These are phyloP conservation scores for Chiroxiphia lanceolata DNA, from an alignment of 2,797 vertebrate species.

Conservation along the genomic window DNA sequence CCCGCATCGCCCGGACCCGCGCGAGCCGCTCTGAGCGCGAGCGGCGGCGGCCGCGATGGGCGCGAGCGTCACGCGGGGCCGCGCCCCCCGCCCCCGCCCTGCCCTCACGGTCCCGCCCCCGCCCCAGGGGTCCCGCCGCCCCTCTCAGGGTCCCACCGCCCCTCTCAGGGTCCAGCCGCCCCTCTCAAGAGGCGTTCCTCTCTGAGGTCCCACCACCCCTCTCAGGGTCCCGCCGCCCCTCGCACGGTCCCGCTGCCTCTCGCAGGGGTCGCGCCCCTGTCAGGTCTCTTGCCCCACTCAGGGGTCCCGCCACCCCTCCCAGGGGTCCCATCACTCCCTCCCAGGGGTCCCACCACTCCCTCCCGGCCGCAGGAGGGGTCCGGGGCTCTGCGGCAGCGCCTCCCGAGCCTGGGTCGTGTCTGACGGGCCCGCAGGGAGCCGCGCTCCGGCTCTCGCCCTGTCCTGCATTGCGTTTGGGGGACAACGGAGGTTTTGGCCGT, in stretches of 20 bases:
- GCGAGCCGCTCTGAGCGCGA: background rate
- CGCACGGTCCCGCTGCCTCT: too few species aligned
- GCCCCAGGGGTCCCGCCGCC: background rate
- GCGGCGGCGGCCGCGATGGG: background rate
- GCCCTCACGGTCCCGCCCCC: too few species aligned
- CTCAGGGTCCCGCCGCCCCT: too few species aligned
- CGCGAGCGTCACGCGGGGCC: background rate
- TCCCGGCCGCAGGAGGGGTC: background rate
- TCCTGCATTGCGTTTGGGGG: fast-evolving
- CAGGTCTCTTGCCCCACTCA: too few species aligned
- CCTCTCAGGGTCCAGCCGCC: too few species aligned
- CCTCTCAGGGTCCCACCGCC: too few species aligned
- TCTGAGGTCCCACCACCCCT: too few species aligned
- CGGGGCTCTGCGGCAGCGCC: background rate
- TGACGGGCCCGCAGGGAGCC: fast-evolving
- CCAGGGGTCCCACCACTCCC: background rate
- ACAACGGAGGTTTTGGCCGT: fast-evolving
- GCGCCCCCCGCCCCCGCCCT: background rate
- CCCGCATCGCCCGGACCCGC: background rate
- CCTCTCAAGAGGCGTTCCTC: too few species aligned
- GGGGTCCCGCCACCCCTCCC: too few species aligned
- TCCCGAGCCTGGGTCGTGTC: background rate
- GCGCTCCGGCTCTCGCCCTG: background rate
- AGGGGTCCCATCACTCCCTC: too few species aligned
- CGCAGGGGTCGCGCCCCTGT: too few species aligned